Conservation (phyloP, 2,113 vertebrate species). For the Saguinus midas region DNA sequence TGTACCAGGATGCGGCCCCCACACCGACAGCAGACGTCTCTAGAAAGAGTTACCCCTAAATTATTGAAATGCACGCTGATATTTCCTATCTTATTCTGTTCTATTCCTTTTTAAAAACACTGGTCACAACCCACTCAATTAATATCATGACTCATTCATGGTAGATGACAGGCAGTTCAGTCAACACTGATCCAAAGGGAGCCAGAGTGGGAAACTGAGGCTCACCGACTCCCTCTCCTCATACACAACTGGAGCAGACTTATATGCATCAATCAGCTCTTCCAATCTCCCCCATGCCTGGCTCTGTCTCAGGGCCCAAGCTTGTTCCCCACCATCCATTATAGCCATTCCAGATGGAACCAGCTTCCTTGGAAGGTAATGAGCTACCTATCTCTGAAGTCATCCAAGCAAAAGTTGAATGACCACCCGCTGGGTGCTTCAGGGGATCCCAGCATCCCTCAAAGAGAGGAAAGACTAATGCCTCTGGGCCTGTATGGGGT, state of each 20-base stretch:
- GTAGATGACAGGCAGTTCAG: background rate
- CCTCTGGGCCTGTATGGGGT: background rate
- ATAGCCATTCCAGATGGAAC: background rate
- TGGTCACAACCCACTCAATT: background rate
- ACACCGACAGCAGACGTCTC: background rate
- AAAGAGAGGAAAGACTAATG: background rate
- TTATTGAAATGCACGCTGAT: background rate
- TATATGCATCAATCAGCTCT: rapidly evolving
- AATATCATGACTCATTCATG: background rate
- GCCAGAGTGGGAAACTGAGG: slow-evolving; percentile 43
- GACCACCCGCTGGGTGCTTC: background rate
- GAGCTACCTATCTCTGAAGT: background rate
- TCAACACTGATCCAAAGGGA: background rate
- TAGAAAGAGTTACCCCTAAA: background rate
- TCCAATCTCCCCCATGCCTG: background rate
- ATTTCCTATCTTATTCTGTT: background rate
- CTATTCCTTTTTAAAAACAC: background rate
- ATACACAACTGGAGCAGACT: background rate
- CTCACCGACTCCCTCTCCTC: background rate
- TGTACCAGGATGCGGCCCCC: background rate
- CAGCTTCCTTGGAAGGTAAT: background rate
- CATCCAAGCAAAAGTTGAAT: background rate
- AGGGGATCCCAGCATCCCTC: background rate
- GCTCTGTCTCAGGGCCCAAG: background rate
- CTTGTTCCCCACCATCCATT: rapidly evolving